Conservation (phyloP, 1,140 invertebrate species). For the Ostrea denselamellosa region DNA sequence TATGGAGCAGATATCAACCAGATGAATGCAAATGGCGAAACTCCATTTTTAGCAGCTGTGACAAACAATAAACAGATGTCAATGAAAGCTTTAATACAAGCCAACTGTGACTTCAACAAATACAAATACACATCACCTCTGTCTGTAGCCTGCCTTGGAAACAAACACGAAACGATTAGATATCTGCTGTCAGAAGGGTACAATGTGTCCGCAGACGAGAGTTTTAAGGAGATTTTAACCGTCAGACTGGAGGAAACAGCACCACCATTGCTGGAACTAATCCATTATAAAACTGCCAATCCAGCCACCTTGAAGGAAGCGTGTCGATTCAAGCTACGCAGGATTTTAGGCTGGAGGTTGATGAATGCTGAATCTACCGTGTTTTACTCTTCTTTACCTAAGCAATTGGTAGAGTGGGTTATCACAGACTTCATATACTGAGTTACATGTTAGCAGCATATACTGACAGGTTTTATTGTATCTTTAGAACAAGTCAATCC, state of each 20-base stretch:
- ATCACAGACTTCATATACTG: slow-evolving; percentile 25
- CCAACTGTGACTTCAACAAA: slow-evolving; percentile 54
- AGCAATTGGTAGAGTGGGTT: slow-evolving; percentile 24
- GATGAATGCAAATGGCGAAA: slow-evolving; percentile 57
- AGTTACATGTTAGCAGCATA: neutral
- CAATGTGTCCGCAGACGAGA: slow-evolving; percentile 52
- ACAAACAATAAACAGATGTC: slow-evolving; percentile 50
- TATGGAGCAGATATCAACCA: slow-evolving; percentile 53
- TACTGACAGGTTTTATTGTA: neutral
- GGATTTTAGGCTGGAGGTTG: neutral
- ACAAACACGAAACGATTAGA: slow-evolving; percentile 49
- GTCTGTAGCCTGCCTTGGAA: slow-evolving; percentile 50
- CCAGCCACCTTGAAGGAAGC: slow-evolving; percentile 48
- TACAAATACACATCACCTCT: slow-evolving; percentile 56
- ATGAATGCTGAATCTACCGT: neutral
- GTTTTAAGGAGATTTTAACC: slow-evolving; percentile 45
- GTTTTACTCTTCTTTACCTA: slow-evolving; percentile 20
- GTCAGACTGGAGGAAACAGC: slow-evolving; percentile 49
- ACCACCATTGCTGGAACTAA: slow-evolving; percentile 49
- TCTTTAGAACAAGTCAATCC: too few relatives aligned
- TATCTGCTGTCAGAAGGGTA: slow-evolving; percentile 62
- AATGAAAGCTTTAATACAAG: slow-evolving; percentile 48
- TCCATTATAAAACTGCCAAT: slow-evolving; percentile 49
- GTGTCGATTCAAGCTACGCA: slow-evolving; percentile 45
- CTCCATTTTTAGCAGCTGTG: slow-evolving; percentile 56